phyloP scores from a whole-genome alignment of 2,797 vertebrate genomes.

The Mastacembelus armatus region DNA sequence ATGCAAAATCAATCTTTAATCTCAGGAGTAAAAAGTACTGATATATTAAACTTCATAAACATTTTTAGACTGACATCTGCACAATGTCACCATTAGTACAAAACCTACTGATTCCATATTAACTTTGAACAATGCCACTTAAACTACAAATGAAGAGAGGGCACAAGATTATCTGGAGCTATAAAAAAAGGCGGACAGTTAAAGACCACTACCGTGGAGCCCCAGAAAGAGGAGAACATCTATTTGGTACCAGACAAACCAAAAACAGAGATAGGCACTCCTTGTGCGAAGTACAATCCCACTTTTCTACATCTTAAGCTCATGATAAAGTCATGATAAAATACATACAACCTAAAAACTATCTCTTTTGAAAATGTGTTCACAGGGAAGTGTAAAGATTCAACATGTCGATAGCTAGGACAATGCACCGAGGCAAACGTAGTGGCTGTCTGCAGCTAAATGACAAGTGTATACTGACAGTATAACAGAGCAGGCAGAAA shows the following conservation, averaged over 20 bases:
- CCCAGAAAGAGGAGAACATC: conserved; percentile 53
- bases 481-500: conserved; percentile 45
- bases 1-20: conserved; percentile 59
- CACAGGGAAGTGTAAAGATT: conserved; percentile 50
- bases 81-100: conserved; percentile 70
- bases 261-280: conserved; percentile 67
- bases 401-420: conserved; percentile 45
- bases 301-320: conserved; percentile 50
- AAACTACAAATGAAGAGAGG: conserved; percentile 55
- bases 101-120: conserved; percentile 67
- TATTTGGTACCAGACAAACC: conserved; percentile 70
- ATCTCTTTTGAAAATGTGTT: conserved; percentile 54
- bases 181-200: conserved; percentile 60
- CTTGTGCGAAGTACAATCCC: conserved; percentile 69
- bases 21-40: conserved; percentile 61
- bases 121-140: conserved; percentile 52
- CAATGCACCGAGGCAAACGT: conserved; percentile 65
- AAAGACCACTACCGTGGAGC: conserved; percentile 42
- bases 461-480: conserved; percentile 29
- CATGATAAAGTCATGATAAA: conserved; percentile 67
- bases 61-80: conserved; percentile 60
- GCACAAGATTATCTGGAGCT: conserved; percentile 52
- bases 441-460: conserved; percentile 54
- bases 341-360: conserved; percentile 57
- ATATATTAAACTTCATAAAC: conserved; percentile 63